Evolutionary conservation across 2,888 invertebrate genomes (phyloP), one percentile per base, ranked within the genome.

Genomic region (Tribolium freemani): DNA sequence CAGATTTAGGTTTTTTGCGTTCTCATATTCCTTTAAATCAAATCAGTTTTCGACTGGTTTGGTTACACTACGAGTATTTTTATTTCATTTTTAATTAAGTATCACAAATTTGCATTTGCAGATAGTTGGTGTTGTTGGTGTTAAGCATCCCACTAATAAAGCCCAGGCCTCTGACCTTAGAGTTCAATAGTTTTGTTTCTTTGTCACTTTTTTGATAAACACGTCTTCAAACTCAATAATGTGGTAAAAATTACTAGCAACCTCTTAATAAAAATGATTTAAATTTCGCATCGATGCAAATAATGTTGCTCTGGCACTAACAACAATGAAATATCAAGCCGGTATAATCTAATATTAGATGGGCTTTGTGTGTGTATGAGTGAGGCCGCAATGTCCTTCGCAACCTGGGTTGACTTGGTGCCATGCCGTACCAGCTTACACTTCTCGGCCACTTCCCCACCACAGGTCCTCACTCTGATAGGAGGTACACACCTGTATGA

Each of bases 371-470:
- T 53, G 66, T 54, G 70, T 56, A 44, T 38, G 61, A 70, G 70
- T 64, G 71, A 71, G 71, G 64, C 71, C 71, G 71, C 71, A 58
- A 73, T 78, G 81, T 80, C 80, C 80, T 81, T 81, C 81, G 76
- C 78, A 74, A 73, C 68, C 75, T 75, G 79, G 74, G 80, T 76
- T 75, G 75, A 77, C 75, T 75, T 76, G 81, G 82, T 83, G 79
- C 82, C 82, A 83, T 78, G 82, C 81, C 76, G 83, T 83, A 81
- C 83, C 83, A 83, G 81, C 78, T 61, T 74, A 74, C 74, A 73
- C 72, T 66, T 75, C 71, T 78, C 79, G 78, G 78, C 77, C 79
- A 79, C 75, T 79, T 79, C 80, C 78, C 80, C 79, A 72, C 75
- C 64, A 60, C 53, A 26, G 66, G 26, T 67, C 64, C 63, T 64